These are phyloP conservation scores for Syrphus vitripennis DNA, from an alignment of 2,888 invertebrate genomes.

Conservation along the genomic window DNA sequence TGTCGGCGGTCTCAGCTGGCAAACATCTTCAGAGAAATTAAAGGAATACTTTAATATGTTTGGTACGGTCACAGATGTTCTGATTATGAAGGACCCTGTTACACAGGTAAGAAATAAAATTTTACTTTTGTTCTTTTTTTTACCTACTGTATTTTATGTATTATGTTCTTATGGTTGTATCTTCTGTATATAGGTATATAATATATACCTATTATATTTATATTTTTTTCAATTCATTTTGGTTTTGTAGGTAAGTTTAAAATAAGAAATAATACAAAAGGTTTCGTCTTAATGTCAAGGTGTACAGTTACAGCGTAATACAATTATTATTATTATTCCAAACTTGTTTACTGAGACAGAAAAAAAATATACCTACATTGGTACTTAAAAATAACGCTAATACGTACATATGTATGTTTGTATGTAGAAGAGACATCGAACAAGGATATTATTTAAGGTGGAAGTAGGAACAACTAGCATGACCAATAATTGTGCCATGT, in stretches of 20 bases:
- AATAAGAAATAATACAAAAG: background rate
- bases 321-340: no score
- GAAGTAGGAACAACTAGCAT: no score
- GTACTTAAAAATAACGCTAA: background rate
- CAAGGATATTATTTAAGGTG: no score
- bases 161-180: background rate
- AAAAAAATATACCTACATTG: background rate
- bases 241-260: background rate
- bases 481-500: no score
- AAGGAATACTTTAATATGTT: constrained; percentile 96
- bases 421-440: background rate
- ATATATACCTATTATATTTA: background rate
- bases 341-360: background rate
- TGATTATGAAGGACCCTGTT: constrained; percentile 96
- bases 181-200: no score
- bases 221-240: background rate
- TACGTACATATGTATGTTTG: no score
- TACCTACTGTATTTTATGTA: background rate
- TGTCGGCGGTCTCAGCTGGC: constrained; percentile 96
- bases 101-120: constrained; percentile 88
- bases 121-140: background rate
- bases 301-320: background rate
- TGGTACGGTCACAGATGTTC: constrained; percentile 93
- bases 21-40: constrained; percentile 95
- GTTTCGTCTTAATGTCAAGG: background rate